Evolutionary conservation across 2,888 invertebrate genomes (phyloP).

Genomic region (Pterostichus madidus): DNA sequence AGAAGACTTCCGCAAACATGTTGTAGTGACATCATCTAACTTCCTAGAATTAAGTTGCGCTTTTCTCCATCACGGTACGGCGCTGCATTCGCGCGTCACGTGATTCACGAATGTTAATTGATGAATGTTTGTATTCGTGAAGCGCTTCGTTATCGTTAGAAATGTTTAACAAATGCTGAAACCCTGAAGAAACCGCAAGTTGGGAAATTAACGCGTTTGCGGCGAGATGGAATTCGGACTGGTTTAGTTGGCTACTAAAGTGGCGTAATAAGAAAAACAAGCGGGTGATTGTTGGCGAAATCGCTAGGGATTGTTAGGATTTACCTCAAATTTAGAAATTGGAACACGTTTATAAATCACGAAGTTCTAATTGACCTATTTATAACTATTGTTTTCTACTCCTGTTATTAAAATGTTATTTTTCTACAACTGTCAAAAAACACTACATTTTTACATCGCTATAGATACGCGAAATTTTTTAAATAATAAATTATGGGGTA

Average conservation of each 20-base stretch:
- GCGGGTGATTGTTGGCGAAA: neutral
- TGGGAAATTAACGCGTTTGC: constrained; percentile 35
- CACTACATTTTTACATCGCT: too few relatives aligned
- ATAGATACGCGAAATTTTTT: too few relatives aligned
- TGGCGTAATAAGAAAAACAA: neutral
- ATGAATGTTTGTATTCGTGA: constrained; percentile 57
- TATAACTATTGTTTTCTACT: too few relatives aligned
- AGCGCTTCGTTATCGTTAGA: constrained; percentile 54
- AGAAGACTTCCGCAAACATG: constrained; percentile 43
- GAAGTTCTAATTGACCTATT: too few relatives aligned
- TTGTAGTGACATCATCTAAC: constrained; percentile 45
- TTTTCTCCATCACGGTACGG: neutral
- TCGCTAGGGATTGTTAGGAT: neutral
- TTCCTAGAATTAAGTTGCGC: constrained; percentile 37
- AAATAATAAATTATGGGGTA: too few relatives aligned
- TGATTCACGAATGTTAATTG: constrained; percentile 56
- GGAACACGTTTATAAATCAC: too few relatives aligned
- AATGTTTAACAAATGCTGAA: constrained; percentile 49
- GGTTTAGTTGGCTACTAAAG: neutral
- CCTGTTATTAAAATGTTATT: too few relatives aligned
- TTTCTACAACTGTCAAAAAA: too few relatives aligned
- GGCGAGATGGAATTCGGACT: neutral
- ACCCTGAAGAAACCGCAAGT: constrained; percentile 26
- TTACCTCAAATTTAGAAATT: too few relatives aligned
- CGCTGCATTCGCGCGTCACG: neutral